phyloP scores from a whole-genome alignment of 2,888 invertebrate species.

The Cheiracanthium punctorium region DNA sequence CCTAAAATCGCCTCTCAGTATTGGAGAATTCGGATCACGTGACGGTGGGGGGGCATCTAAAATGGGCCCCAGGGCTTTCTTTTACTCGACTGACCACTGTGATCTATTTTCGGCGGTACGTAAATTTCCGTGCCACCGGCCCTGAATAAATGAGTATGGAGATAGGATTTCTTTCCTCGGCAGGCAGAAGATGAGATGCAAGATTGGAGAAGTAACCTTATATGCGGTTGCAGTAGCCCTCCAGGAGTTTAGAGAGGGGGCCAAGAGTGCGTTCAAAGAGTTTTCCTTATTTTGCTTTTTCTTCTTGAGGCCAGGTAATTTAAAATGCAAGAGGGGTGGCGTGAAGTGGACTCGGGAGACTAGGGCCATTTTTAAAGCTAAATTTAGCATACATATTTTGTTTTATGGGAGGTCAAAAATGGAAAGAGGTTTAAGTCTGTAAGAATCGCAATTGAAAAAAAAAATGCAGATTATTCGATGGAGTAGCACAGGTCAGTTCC shows the following conservation, averaged over 20 bases:
- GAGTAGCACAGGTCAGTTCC: too few species aligned
- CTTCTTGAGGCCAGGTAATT: neutral
- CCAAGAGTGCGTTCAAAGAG: neutral
- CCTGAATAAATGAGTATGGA: slow-evolving; percentile 43
- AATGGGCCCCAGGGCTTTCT: slow-evolving; percentile 55
- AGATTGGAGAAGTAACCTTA: neutral
- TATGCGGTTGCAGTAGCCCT: neutral
- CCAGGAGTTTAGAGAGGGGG: too few species aligned
- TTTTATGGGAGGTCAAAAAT: neutral
- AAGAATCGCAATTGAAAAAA: too few species aligned
- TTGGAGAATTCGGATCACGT: slow-evolving; percentile 54
- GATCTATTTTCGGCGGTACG: slow-evolving; percentile 66
- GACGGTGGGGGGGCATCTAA: slow-evolving; percentile 32
- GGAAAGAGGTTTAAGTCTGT: too few species aligned
- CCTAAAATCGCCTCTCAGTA: neutral
- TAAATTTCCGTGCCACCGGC: slow-evolving; percentile 51
- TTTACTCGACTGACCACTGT: slow-evolving; percentile 53
- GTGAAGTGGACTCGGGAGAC: neutral
- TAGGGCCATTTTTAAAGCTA: neutral
- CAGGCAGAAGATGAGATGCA: slow-evolving; percentile 21
- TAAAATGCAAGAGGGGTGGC: neutral
- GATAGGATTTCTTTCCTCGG: slow-evolving; percentile 14
- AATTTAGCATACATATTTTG: too few species aligned
- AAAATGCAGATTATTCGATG: too few species aligned
- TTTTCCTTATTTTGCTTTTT: too few species aligned